Evolutionary conservation across 2,113 vertebrate genomes (phyloP).

Genomic region (Paramisgurnus dabryanus): DNA sequence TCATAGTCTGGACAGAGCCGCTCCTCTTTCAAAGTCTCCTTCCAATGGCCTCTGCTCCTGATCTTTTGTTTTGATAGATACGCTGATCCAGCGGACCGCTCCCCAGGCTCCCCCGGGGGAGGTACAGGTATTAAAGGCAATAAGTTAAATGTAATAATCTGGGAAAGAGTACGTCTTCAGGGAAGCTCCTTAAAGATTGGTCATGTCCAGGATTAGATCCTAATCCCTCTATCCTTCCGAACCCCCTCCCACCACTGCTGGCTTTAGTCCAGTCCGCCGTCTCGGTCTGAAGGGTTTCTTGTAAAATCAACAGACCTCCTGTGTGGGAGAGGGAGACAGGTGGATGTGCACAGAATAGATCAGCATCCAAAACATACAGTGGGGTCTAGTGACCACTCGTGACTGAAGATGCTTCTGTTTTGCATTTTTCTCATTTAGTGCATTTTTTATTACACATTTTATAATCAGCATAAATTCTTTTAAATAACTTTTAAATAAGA

Average conservation of each 20-base stretch:
- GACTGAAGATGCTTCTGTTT: too few species aligned
- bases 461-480: too few species aligned
- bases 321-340: constrained; percentile 35
- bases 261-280: constrained; percentile 42
- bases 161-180: constrained; percentile 28
- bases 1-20: neutral
- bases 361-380: neutral
- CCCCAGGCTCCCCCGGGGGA: constrained; percentile 31
- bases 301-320: constrained; percentile 24
- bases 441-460: too few species aligned
- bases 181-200: constrained; percentile 48
- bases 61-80: constrained; percentile 49
- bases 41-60: neutral
- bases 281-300: constrained; percentile 16
- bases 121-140: constrained; percentile 52
- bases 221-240: constrained; percentile 63
- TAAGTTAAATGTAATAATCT: constrained; percentile 61
- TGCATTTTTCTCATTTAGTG: too few species aligned
- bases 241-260: constrained; percentile 31
- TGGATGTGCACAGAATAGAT: constrained; percentile 14
- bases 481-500: too few species aligned
- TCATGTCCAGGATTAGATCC: constrained; percentile 67
- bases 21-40: constrained; percentile 13
- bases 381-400: too few species aligned
- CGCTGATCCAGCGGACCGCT: constrained; percentile 30